Evolutionary conservation across 2,113 vertebrate species (phyloP).

Genomic region (Ochotona princeps): DNA sequence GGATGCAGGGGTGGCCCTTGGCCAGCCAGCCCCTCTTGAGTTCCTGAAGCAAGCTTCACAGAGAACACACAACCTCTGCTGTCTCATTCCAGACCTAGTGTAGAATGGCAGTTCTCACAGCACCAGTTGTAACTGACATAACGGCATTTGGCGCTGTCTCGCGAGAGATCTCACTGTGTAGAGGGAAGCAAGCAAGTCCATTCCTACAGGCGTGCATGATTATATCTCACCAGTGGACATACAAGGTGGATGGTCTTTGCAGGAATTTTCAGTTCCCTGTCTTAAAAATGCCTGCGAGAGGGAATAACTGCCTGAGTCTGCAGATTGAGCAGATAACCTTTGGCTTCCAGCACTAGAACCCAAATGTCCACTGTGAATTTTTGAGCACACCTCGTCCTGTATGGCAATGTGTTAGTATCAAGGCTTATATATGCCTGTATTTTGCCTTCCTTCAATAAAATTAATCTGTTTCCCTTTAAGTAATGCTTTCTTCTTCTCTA

Average conservation of each 20-base stretch:
- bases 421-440: not conserved
- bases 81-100: not conserved
- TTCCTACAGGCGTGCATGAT: not conserved
- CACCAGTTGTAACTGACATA: not conserved
- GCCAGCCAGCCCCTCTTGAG: not conserved
- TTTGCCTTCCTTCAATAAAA: not conserved
- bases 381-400: fast-evolving
- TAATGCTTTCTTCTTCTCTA: not conserved
- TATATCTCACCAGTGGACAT: not conserved
- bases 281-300: not conserved
- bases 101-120: not conserved
- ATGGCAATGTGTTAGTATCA: too few relatives aligned
- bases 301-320: not conserved
- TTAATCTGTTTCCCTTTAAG: not conserved
- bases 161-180: not conserved
- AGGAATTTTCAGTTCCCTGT: not conserved
- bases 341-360: not conserved
- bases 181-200: not conserved
- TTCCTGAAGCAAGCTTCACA: fast-evolving
- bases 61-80: not conserved
- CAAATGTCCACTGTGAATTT: not conserved
- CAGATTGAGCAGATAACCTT: not conserved
- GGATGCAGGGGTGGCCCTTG: too few relatives aligned
- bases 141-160: too few relatives aligned
- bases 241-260: not conserved